These are phyloP conservation scores for Sympetrum striolatum DNA, from an alignment of 2,888 invertebrate genomes.

Conservation along the genomic window DNA sequence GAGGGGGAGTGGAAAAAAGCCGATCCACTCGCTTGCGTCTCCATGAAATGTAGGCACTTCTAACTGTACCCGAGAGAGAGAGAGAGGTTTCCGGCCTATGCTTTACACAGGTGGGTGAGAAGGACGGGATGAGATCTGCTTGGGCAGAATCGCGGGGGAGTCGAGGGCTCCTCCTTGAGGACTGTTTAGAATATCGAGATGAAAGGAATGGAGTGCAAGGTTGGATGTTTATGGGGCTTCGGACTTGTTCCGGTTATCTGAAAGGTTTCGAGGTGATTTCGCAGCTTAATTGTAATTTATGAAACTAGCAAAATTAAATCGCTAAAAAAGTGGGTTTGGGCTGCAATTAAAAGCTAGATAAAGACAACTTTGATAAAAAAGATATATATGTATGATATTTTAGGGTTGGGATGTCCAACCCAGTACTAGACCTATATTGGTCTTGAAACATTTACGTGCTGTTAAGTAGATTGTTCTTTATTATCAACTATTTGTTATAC, in stretches of 20 bases:
- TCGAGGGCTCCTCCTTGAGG: neutral
- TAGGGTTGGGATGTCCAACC: no score
- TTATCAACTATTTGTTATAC: no score
- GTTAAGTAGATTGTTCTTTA: no score
- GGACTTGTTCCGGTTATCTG: neutral
- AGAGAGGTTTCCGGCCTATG: neutral
- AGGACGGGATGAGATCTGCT: neutral
- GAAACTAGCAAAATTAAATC: no score
- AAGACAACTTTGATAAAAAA: no score
- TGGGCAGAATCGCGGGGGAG: neutral
- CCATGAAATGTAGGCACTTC: conserved; percentile 35
- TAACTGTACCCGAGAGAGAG: conserved; percentile 7
- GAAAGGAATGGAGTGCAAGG: neutral
- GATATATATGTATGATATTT: no score
- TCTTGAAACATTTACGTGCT: no score
- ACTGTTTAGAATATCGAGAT: neutral
- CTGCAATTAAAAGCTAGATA: no score
- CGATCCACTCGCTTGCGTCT: neutral
- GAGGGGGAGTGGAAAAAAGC: neutral
- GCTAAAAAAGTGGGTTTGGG: no score
- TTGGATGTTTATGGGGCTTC: neutral
- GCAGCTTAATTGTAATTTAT: no score
- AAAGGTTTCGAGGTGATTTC: neutral
- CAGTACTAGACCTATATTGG: no score
- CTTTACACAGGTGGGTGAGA: neutral